phyloP scores from a whole-genome alignment of 2,888 invertebrate species.

The Mystacides longicornis region DNA sequence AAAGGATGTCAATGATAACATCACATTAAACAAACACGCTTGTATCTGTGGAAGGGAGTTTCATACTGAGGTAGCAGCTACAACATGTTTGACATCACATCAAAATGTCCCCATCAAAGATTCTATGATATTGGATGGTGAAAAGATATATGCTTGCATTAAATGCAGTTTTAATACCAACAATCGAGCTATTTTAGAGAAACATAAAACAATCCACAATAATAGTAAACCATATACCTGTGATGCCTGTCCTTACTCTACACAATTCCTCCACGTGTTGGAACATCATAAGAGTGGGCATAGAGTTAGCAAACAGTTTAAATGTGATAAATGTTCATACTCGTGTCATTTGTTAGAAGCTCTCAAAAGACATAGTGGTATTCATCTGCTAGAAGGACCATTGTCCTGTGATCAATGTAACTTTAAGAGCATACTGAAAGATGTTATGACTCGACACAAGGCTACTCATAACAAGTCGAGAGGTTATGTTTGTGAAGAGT shows the following conservation, averaged over 20 bases:
- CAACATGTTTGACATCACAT: neutral
- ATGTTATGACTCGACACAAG: neutral
- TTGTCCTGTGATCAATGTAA: neutral
- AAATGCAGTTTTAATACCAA: constrained; percentile 4
- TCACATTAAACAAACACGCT: neutral
- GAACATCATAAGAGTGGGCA: neutral
- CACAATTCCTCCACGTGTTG: neutral
- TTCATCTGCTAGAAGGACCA: neutral
- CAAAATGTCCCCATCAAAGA: neutral
- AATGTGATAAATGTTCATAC: neutral
- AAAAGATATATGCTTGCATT: neutral
- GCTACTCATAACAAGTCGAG: neutral
- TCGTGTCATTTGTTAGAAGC: neutral
- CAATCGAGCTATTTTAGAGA: neutral
- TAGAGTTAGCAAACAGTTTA: neutral
- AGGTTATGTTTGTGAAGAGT: constrained; percentile 2
- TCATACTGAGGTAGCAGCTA: neutral
- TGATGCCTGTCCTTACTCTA: constrained; percentile 3
- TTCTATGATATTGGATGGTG: neutral
- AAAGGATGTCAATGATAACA: neutral
- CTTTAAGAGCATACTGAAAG: neutral
- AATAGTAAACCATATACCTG: neutral
- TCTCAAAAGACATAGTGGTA: neutral
- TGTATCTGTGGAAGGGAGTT: constrained; percentile 1
- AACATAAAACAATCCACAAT: neutral